Evolutionary conservation across 2,888 invertebrate genomes (phyloP).

Genomic region (Habroteleia sp.): DNA sequence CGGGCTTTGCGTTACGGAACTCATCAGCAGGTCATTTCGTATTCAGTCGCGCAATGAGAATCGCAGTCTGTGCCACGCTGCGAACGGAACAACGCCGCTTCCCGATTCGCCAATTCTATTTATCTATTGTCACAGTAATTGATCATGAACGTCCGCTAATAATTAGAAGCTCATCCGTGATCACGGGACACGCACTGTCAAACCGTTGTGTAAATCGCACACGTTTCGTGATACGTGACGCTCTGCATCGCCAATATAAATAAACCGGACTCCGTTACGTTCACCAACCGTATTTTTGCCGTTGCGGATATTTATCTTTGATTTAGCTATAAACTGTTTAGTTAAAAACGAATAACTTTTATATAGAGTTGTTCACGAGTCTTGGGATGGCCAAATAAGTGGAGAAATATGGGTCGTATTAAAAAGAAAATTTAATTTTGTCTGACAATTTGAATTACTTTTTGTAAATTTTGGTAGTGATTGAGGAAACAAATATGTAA

Average conservation of each 20-base stretch:
- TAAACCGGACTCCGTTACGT: not conserved
- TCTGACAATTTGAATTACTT: too few relatives aligned
- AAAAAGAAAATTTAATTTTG: too few relatives aligned
- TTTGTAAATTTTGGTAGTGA: too few relatives aligned
- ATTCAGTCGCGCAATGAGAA: constrained; percentile 71
- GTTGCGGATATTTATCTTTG: too few relatives aligned
- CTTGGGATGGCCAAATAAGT: too few relatives aligned
- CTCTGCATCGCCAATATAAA: constrained; percentile 8
- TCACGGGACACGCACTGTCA: constrained; percentile 53
- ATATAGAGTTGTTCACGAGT: too few relatives aligned
- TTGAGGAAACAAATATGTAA: too few relatives aligned
- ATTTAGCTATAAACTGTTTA: too few relatives aligned
- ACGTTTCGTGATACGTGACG: constrained; percentile 49
- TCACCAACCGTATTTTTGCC: not conserved
- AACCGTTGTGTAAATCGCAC: constrained; percentile 55
- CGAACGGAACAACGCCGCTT: constrained; percentile 52
- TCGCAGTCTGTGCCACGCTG: constrained; percentile 57
- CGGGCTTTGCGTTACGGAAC: constrained; percentile 67
- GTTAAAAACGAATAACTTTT: too few relatives aligned
- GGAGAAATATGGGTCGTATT: too few relatives aligned
- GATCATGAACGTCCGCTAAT: constrained; percentile 67
- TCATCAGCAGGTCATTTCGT: constrained; percentile 73
- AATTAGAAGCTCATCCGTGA: constrained; percentile 65
- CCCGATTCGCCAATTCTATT: constrained; percentile 64
- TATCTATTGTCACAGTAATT: constrained; percentile 69